Evolutionary conservation across 2,113 vertebrate species (phyloP).

Genomic region (Tachycineta bicolor): DNA sequence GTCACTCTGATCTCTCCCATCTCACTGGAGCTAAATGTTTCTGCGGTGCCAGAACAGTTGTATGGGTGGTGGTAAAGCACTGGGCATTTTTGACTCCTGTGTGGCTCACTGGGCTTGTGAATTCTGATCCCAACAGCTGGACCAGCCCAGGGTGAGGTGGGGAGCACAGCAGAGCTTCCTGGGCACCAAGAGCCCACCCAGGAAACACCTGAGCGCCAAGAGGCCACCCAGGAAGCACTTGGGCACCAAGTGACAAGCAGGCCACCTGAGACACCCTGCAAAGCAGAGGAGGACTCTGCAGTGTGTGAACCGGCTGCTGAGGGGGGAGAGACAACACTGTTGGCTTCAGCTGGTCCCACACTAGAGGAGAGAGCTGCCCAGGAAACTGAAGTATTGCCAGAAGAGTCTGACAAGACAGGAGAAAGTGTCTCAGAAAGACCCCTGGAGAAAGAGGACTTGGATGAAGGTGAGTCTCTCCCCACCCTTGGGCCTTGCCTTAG

Average conservation of each 20-base stretch:
- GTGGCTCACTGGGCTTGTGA: background rate
- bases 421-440: background rate
- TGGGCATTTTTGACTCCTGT: background rate
- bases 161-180: background rate
- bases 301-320: background rate
- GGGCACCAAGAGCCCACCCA: background rate
- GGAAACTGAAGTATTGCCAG: background rate
- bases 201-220: background rate
- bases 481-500: background rate
- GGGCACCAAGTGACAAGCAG: background rate
- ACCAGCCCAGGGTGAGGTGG: background rate
- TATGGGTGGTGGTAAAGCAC: background rate
- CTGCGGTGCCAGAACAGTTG: background rate
- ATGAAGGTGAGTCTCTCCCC: slow-evolving; percentile 5
- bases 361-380: background rate
- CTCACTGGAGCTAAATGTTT: background rate
- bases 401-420: background rate
- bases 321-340: background rate
- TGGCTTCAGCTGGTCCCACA: background rate
- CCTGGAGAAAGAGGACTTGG: background rate
- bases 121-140: slow-evolving; percentile 20
- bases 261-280: background rate
- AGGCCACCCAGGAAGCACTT: background rate
- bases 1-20: background rate
- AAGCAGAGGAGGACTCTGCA: background rate